phyloP scores from a whole-genome alignment of 2,888 invertebrate genomes.

The Dugesia japonica region DNA sequence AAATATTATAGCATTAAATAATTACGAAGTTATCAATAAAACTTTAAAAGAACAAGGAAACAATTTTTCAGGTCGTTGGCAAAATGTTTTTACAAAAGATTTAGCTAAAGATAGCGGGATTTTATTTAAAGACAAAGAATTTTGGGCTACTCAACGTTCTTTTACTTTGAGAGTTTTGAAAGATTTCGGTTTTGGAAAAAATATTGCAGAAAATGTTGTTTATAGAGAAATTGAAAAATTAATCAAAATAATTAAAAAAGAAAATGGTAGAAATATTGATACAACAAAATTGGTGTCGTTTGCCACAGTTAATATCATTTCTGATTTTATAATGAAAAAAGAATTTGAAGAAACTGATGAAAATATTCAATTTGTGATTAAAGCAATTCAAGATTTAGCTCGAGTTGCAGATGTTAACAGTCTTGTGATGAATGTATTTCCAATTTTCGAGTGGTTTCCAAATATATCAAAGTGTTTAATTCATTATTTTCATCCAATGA shows the following conservation, averaged over 20 bases:
- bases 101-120: neutral
- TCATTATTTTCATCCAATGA: neutral
- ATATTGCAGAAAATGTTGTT: neutral
- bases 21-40: conserved; percentile 27
- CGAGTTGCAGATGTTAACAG: neutral
- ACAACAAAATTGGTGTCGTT: conserved; percentile 3
- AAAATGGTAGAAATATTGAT: neutral
- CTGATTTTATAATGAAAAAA: conserved; percentile 23
- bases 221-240: neutral
- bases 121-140: conserved; percentile 22
- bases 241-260: neutral
- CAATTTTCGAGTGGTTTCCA: neutral
- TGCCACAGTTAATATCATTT: conserved; percentile 24
- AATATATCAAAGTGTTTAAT: neutral
- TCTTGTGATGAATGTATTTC: conserved; percentile 4
- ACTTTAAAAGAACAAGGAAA: conserved; percentile 20
- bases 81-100: conserved; percentile 8
- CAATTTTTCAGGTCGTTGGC: neutral
- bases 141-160: conserved; percentile 9
- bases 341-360: conserved; percentile 1
- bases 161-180: conserved; percentile 27
- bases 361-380: neutral
- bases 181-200: conserved; percentile 29
- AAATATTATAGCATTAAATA: conserved; percentile 24
- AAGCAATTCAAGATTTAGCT: neutral